Evolutionary conservation across 2,113 vertebrate genomes (phyloP).

Genomic region (Vimba vimba): DNA sequence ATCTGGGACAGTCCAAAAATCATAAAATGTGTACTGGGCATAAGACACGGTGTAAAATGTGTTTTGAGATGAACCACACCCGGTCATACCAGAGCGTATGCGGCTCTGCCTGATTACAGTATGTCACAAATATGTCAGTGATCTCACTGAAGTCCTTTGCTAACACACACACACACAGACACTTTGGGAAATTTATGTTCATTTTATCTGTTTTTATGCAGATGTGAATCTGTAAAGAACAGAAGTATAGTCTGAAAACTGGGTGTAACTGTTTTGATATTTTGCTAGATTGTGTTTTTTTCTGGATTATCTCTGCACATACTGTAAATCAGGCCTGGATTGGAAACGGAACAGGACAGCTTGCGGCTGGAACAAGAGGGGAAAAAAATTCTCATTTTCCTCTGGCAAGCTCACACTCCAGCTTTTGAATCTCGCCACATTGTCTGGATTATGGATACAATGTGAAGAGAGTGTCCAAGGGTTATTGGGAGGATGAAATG

Average conservation of each 20-base stretch:
- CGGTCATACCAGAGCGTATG: neutral
- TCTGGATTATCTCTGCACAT: neutral
- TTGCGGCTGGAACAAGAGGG: conserved; percentile 20
- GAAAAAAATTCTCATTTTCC: conserved; percentile 39
- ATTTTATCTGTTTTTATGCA: neutral
- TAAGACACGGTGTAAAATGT: neutral
- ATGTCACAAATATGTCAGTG: conserved; percentile 30
- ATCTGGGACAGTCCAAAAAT: too few species aligned
- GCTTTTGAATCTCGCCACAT: conserved; percentile 38
- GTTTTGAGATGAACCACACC: conserved; percentile 32
- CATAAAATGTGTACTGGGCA: too few species aligned
- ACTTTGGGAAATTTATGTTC: neutral
- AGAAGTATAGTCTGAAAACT: neutral
- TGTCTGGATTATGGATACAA: conserved; percentile 36
- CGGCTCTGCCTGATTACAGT: neutral
- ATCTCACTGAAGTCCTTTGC: conserved; percentile 11
- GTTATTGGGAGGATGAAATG: neutral
- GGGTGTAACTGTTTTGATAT: conserved; percentile 23
- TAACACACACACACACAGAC: neutral
- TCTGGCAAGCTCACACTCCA: conserved; percentile 28
- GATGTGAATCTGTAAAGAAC: neutral
- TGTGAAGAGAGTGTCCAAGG: neutral
- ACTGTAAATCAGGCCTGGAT: conserved; percentile 19
- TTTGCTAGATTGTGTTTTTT: conserved; percentile 27
- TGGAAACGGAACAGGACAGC: neutral